Conservation (phyloP, 2,797 vertebrate genomes). For the Rhadinocentrus ornatus region DNA sequence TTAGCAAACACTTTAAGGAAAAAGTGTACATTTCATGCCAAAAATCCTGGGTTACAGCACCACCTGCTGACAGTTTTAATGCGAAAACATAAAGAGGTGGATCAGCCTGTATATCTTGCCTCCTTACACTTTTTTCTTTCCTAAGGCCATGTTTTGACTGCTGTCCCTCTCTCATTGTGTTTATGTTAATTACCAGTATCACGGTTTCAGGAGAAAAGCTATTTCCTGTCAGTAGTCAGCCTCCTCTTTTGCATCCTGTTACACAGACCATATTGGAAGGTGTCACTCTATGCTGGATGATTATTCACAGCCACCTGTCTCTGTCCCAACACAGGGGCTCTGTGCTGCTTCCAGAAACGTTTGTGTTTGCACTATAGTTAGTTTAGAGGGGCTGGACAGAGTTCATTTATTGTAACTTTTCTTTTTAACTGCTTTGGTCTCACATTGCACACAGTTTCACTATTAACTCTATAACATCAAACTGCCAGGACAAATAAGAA, state of each 20-base stretch:
- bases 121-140: slow-evolving; percentile 29
- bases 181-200: slow-evolving; percentile 48
- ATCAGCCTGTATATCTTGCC: background rate
- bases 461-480: no score
- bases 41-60: slow-evolving; percentile 17
- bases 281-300: slow-evolving; percentile 74
- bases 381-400: slow-evolving; percentile 46
- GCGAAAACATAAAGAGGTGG: background rate
- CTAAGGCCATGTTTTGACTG: background rate
- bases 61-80: slow-evolving; percentile 34
- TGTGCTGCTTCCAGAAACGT: slow-evolving; percentile 8
- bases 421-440: slow-evolving; percentile 13
- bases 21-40: background rate
- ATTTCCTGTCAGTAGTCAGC: slow-evolving; percentile 15
- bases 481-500: no score
- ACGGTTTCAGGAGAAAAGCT: slow-evolving; percentile 26
- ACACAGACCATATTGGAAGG: slow-evolving; percentile 73
- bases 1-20: background rate
- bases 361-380: slow-evolving; percentile 3
- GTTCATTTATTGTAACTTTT: slow-evolving; percentile 49
- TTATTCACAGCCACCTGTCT: slow-evolving; percentile 82
- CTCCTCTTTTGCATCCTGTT: slow-evolving; percentile 17
- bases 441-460: background rate
- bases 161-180: slow-evolving; percentile 27
- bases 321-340: slow-evolving; percentile 44